These are phyloP conservation scores for Hippocampus abdominalis DNA, from an alignment of 2,113 vertebrate species.

Conservation along the genomic window DNA sequence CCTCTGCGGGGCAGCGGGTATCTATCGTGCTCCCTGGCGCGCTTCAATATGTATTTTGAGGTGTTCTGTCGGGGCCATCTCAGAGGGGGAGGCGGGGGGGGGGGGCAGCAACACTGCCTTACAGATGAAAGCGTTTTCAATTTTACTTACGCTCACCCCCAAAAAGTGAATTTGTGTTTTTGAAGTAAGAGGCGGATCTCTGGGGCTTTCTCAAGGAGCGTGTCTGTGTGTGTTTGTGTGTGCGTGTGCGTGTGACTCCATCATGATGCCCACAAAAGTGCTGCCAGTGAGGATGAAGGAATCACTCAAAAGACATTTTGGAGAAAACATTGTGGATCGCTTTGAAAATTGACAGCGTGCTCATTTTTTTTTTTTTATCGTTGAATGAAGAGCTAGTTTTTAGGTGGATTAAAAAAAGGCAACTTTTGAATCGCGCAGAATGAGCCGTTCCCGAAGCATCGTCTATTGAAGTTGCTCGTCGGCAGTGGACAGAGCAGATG, in stretches of 20 bases:
- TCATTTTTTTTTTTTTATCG: too few species aligned
- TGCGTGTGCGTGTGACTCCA: constrained; percentile 58
- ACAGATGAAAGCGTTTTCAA: constrained; percentile 69
- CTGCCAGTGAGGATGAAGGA: constrained; percentile 37
- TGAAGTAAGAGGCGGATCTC: constrained; percentile 37
- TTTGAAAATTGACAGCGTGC: too few species aligned
- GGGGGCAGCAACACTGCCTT: constrained; percentile 49
- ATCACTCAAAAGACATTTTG: constrained; percentile 17
- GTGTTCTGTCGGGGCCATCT: constrained; percentile 52
- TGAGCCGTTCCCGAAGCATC: too few species aligned
- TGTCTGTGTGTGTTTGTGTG: constrained; percentile 12
- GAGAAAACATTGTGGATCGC: neutral
- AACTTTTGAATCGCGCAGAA: too few species aligned
- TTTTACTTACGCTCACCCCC: constrained; percentile 63
- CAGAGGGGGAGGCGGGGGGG: constrained; percentile 49
- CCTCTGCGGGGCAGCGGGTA: constrained; percentile 39
- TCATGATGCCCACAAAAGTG: constrained; percentile 53
- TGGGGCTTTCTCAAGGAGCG: constrained; percentile 51
- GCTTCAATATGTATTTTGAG: constrained; percentile 60
- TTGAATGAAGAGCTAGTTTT: neutral
- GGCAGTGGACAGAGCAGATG: too few species aligned
- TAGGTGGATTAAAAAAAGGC: too few species aligned
- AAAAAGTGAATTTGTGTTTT: constrained; percentile 14
- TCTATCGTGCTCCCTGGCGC: constrained; percentile 29
- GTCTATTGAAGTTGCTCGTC: too few species aligned